Evolutionary conservation across 2,888 invertebrate genomes (phyloP).

Genomic region (Corythucha ciliata): DNA sequence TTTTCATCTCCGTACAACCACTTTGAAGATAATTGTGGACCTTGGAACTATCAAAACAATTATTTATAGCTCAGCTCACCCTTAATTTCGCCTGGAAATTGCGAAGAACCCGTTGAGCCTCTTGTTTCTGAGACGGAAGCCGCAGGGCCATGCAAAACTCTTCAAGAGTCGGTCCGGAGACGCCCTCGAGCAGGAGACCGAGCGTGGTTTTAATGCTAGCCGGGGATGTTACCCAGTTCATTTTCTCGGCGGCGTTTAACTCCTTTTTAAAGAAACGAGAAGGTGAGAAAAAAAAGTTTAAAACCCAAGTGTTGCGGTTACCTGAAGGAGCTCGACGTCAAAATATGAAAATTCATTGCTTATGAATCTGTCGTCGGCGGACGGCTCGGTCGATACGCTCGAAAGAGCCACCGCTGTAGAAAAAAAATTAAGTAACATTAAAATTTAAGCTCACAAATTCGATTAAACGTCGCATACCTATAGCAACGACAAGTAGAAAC

Average conservation of each 20-base stretch:
- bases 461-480: too few relatives aligned
- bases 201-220: conserved; percentile 55
- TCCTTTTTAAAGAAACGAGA: conserved; percentile 26
- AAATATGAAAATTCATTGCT: conserved; percentile 42
- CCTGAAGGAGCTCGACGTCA: conserved; percentile 41
- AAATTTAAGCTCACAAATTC: too few relatives aligned
- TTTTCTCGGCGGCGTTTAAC: conserved; percentile 14
- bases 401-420: too few relatives aligned
- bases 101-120: conserved; percentile 11
- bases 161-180: conserved; percentile 47
- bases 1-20: too few relatives aligned
- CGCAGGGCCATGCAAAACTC: conserved; percentile 52
- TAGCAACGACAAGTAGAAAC: too few relatives aligned
- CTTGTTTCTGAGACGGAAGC: conserved; percentile 39
- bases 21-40: not conserved
- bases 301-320: conserved; percentile 28
- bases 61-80: conserved; percentile 15
- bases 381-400: too few relatives aligned
- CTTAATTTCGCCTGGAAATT: conserved; percentile 23
- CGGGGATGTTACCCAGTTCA: conserved; percentile 57
- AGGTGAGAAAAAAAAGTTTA: conserved; percentile 1
- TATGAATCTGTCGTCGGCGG: too few relatives aligned
- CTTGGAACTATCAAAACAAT: not conserved
- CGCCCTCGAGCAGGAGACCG: conserved; percentile 55
- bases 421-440: too few relatives aligned